Base-by-base conservation (phyloP, 2,797 vertebrate genomes). In the Pipistrellus kuhlii region DNA sequence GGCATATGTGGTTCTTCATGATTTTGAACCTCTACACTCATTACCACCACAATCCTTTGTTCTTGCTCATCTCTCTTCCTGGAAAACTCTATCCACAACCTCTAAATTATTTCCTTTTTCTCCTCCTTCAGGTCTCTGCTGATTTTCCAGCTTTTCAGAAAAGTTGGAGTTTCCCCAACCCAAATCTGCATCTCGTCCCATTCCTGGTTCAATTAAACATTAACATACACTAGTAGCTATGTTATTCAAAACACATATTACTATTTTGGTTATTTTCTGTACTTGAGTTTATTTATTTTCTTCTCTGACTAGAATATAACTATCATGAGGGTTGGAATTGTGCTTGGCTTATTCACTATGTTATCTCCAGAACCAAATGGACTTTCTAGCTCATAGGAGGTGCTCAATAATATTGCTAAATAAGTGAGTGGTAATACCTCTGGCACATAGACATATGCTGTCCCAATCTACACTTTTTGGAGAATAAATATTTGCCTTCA, bases 401-500 rank as follows among this genome's bases (percentile, higher is more conserved):
- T 41, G 6, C 18, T 71, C 71, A 9, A 10, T 57, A 83, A 25
- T 80, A 80, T 66, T 85, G 17, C 44, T 71, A n/a, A 73, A 91
- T 55, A n/a, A 72, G 55, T 62, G 68, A 25, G 15, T 64, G 48
- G 8, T 23, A 77, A 85, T 30, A 12, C 8, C 44, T 44, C 12
- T 41, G 23, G 27, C 13, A 46, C 17, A 59, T 3, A 53, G 44
- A 35, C 10, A 23, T 84, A 72, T 20, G 25, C 25, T 86, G 8
- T 25, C 17, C 44, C 23, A 66, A 15, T 59, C 48, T 57, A 7
- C 8, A 77, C 7, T 6, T 87, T 83, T 77, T 17, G 57, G 10
- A 89, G 93, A 90, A 93, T 35, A 95, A 69, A 66, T 62, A 73
- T 57, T 27, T 93, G 41, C 41, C 73, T 41, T 93, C 66, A 77